These are phyloP conservation scores for Chloroceryle amazona DNA, from an alignment of 2,797 vertebrate genomes.

Conservation along the genomic window DNA sequence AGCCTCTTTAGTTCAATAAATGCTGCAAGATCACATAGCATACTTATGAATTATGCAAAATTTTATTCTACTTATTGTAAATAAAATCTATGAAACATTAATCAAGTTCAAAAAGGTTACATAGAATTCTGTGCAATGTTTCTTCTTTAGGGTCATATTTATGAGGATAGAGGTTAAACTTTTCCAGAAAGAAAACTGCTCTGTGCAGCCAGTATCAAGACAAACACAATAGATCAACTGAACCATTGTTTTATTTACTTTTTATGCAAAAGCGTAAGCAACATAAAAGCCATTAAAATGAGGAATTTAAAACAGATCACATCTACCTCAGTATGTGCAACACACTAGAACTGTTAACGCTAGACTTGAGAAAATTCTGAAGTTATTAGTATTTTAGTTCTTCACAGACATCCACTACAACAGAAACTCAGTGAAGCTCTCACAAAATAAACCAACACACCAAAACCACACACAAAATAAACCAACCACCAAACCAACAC, in stretches of 20 bases:
- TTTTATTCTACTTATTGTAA: conserved; percentile 70
- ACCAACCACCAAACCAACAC: background rate
- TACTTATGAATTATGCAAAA: conserved; percentile 73
- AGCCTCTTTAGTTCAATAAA: conserved; percentile 45
- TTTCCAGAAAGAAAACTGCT: background rate
- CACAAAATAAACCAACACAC: too few species aligned
- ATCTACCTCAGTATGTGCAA: background rate
- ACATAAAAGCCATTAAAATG: background rate
- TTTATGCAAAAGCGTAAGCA: background rate
- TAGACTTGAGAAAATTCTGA: background rate
- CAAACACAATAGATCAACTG: background rate
- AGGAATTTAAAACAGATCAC: background rate
- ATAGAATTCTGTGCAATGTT: background rate
- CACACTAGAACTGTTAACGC: background rate
- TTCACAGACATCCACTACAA: background rate
- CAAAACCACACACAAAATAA: too few species aligned
- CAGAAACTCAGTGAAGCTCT: background rate
- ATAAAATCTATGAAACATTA: conserved; percentile 73
- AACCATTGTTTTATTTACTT: background rate
- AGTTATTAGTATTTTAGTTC: background rate
- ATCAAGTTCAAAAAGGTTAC: conserved; percentile 22
- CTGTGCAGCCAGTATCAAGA: background rate
- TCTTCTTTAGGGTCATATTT: background rate
- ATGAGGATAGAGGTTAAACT: background rate
- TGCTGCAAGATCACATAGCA: conserved; percentile 60